phyloP scores from a whole-genome alignment of 2,888 invertebrate genomes.

The Chouioia cunea region DNA sequence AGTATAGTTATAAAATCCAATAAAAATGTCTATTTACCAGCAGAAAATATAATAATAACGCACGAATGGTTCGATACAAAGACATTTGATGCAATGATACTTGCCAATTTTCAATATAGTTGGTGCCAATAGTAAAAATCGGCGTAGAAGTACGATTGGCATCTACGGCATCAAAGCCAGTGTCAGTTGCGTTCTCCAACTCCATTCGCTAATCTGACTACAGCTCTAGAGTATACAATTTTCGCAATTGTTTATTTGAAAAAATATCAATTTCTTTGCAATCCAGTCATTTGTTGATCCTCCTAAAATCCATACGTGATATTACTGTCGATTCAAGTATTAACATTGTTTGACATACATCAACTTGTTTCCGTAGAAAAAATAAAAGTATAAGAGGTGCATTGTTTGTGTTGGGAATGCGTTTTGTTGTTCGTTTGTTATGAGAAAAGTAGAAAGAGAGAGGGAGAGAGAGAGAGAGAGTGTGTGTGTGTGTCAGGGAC shows the following conservation, averaged over 20 bases:
- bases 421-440: neutral
- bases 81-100: conserved; percentile 57
- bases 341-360: too few species aligned
- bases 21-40: too few species aligned
- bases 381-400: neutral
- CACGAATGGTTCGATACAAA: conserved; percentile 16
- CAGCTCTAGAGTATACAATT: neutral
- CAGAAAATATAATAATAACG: conserved; percentile 27
- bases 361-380: neutral
- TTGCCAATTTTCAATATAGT: conserved; percentile 84
- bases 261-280: too few species aligned
- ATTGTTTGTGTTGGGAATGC: too few species aligned
- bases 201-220: conserved; percentile 55
- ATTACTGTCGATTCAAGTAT: too few species aligned
- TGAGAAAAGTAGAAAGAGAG: neutral
- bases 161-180: conserved; percentile 69
- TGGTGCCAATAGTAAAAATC: conserved; percentile 81
- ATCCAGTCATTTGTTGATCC: too few species aligned
- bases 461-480: neutral
- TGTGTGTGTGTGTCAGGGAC: neutral
- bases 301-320: too few species aligned
- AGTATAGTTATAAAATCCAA: too few species aligned
- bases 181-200: conserved; percentile 59
- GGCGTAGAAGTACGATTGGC: conserved; percentile 77
- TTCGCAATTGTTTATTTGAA: too few species aligned